Base-by-base conservation (phyloP, 1,140 invertebrate genomes). In the Cheumatopsyche charites region DNA sequence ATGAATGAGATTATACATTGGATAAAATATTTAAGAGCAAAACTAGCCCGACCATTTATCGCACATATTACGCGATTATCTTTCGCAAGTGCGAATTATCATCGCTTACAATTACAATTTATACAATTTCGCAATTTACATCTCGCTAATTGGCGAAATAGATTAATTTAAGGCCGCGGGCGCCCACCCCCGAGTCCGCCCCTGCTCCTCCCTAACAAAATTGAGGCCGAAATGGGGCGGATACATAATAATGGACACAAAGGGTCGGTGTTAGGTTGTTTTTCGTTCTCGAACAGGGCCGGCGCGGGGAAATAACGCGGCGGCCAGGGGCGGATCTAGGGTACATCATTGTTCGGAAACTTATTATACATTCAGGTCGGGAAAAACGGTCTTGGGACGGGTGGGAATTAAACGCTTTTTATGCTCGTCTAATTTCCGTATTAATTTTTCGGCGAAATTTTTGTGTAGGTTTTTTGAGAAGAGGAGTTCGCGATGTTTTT, bases 171-270 rank as follows among this genome's bases (percentile, higher is more conserved):
- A 52, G 47, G 58, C 26, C 58, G 58, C 58, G 17, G n/a, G n/a
- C n/a, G n/a, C n/a, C n/a, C n/a, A n/a, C n/a, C n/a, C n/a, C n/a
- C n/a, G n/a, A n/a, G n/a, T n/a, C n/a, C n/a, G n/a, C n/a, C n/a
- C n/a, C n/a, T n/a, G n/a, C n/a, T 36, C 29, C 29, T 36, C 29
- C 29, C 29, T 9, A 13, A 47, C 5, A 42, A 42, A 12, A 12
- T 6, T 42, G 41, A 13, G 43, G 13, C 13, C 4, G 43, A 4
- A 47, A 12, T 4, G 11, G 3, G 55, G 13, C 41, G 62, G 26
- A 63, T 63, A 63, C 62, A 42, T 63, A 63, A 63, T 63, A 63
- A 63, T 41, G 62, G 62, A 63, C 62, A 63, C 17, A 63, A 63
- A 25, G 29, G 62, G 62, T 63, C 42, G 62, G 62, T 21, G 58